These are phyloP conservation scores for Callimorpha dominula DNA, from an alignment of 2,888 invertebrate genomes.

Conservation along the genomic window DNA sequence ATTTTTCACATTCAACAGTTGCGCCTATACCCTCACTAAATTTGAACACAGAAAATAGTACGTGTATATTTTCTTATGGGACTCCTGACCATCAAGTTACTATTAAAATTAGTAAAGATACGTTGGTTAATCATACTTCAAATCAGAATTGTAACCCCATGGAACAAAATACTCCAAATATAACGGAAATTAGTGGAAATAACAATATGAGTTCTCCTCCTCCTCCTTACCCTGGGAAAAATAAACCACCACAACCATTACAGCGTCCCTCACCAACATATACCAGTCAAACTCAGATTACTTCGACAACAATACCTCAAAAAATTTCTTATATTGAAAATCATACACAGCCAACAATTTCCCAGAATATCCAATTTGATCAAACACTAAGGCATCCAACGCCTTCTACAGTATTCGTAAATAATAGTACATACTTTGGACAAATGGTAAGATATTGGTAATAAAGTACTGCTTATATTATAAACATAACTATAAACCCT, in stretches of 20 bases:
- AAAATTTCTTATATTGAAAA: background rate
- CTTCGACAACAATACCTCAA: background rate
- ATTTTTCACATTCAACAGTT: conserved; percentile 1
- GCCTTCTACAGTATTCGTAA: too few species aligned
- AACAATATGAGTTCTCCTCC: background rate
- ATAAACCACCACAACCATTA: background rate
- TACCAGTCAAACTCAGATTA: background rate
- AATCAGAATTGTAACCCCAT: background rate
- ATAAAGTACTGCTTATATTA: too few species aligned
- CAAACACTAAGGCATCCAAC: too few species aligned
- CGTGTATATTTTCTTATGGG: conserved; percentile 3
- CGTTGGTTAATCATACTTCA: background rate
- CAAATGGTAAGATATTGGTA: too few species aligned
- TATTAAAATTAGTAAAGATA: background rate
- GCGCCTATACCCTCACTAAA: background rate
- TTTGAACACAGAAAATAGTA: conserved; percentile 1
- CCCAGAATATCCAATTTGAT: too few species aligned
- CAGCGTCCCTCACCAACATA: background rate
- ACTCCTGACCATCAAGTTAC: background rate
- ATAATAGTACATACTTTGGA: too few species aligned
- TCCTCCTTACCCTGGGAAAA: background rate
- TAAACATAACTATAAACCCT: too few species aligned
- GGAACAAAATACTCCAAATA: background rate
- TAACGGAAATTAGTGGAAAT: too few species aligned
- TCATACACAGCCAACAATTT: background rate